phyloP scores from a whole-genome alignment of 1,140 invertebrate species.

The Trichoplusia ni region DNA sequence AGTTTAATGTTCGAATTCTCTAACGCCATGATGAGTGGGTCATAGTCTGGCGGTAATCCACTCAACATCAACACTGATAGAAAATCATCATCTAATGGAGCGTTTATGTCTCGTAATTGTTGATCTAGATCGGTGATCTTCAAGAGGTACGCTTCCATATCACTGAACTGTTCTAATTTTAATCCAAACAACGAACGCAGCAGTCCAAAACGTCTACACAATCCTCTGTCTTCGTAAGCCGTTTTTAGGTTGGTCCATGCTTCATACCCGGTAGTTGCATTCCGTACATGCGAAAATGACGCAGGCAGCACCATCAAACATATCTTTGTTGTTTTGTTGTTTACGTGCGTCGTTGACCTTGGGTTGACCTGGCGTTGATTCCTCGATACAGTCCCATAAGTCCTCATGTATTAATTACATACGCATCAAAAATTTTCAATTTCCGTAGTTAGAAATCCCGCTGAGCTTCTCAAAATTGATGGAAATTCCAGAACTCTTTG shows the following conservation, averaged over 20 bases:
- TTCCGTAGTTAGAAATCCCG: slow-evolving; percentile 40
- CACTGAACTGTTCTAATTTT: not conserved
- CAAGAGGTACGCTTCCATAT: not conserved
- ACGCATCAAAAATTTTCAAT: slow-evolving; percentile 48
- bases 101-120: slow-evolving; percentile 42
- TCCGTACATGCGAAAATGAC: slow-evolving; percentile 32
- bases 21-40: slow-evolving; percentile 49
- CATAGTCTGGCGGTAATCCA: slow-evolving; percentile 47
- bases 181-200: not conserved
- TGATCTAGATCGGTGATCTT: slow-evolving; percentile 33
- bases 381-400: too few species aligned
- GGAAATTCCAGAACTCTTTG: slow-evolving; percentile 27
- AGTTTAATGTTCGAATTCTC: slow-evolving; percentile 51
- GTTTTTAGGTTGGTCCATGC: slow-evolving; percentile 37
- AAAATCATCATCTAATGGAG: slow-evolving; percentile 50
- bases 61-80: slow-evolving; percentile 51
- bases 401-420: too few species aligned
- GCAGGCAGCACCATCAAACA: slow-evolving; percentile 33
- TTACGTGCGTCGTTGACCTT: slow-evolving; percentile 32
- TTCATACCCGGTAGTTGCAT: slow-evolving; percentile 27
- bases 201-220: slow-evolving; percentile 35
- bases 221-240: slow-evolving; percentile 38
- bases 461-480: slow-evolving; percentile 40
- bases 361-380: too few species aligned
- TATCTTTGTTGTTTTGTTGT: slow-evolving; percentile 36